Evolutionary conservation across 2,888 invertebrate species (phyloP), one percentile per base, ranked within the genome.

Genomic region (Andrena praecox): DNA sequence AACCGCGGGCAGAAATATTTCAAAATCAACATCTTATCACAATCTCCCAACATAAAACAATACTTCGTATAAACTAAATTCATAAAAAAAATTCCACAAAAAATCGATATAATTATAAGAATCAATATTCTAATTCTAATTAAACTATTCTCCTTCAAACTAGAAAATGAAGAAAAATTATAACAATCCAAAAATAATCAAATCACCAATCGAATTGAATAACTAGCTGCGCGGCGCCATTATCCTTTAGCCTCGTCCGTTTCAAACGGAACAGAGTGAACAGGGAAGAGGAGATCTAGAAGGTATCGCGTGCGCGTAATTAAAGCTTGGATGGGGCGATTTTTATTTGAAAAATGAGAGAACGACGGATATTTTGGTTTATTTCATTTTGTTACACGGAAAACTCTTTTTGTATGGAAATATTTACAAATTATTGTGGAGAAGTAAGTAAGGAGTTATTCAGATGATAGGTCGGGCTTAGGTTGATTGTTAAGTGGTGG

Each of bases 1-100:
- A 33, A 16, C 52, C 31, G 42, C 8, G 5, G 10, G 20, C 50
- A 54, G 59, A 72, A 80, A 77, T 70, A 33, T 27, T 78, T 52
- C 7, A 52, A 52, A n/a, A 52, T 0, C 1, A 52, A 52, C 20
- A n/a, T 5, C 1, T 33, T 33, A 33, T 33, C 33, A 33, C 1
- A 7, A 33, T 7, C 0, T 1, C 6, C 7, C 7, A 52, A 20
- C 0, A 52, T 20, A n/a, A 20, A n/a, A 52, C 0, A n/a, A n/a
- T 52, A 52, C 5, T 7, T 52, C 0, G 1, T 6, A 16, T 20
- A 52, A 52, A 52, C 7, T 0, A 7, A 20, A 4, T 4, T 2
- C 5, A 5, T 1, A 5, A 5, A 52, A 20, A n/a, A 52, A 52
- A 5, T 6, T 2, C 31, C 31, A 5, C 5, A 31, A 31, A 31